Base-by-base conservation (phyloP, 2,113 vertebrate genomes). In the Ammodytes dubius region DNA sequence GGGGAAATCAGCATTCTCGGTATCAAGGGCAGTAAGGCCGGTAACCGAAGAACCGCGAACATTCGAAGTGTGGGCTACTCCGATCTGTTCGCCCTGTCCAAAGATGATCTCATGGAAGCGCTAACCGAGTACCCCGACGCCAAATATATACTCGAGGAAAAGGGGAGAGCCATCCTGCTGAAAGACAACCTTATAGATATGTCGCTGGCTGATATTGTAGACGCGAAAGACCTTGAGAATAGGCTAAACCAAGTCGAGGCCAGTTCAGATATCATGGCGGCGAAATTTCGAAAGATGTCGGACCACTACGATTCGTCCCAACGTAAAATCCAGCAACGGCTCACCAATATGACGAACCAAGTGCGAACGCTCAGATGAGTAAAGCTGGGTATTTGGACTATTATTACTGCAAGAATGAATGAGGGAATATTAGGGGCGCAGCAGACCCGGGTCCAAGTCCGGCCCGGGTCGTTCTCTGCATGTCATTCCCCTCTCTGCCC, bases 271-370 rank as follows among this genome's bases (percentile, higher is more conserved):
- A 77, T 89, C 0, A 94, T 99, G 87, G 92, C 94, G 59, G 89
- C 87, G 0, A 96, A 97, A 91, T 96, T 99, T 42, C 94, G 93
- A 0, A 95, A 96, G 83, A 90, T 99, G 0, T 43, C 94, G 63
- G 92, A 89, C 0, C 96, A 99, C 53, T 97, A 95, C 70, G 94
- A 76, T 0, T 88, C 96, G 1, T 88, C 93, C 1, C 96, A 99
- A 88, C 90, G 94, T 50, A 97, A 95, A 85, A 84, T 99, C 72
- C 97, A 97, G 77, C 97, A 99, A 86, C 95, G 97, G 76, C 96
- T 99, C 81, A 88, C 45, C 73, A 96, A 95, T 46, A 88, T 99
- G 83, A 96, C 98, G 59, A 96, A 93, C 63, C 86, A 93, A 90
- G 90, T 96, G 64, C 56, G 39, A 87, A 93, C 53, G 14, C 87